Percentiles rank a stretch among this genome's conserved stretches.
Conservation (phyloP, 2,888 invertebrate genomes). For the Dinocampus coccinellae region DNA sequence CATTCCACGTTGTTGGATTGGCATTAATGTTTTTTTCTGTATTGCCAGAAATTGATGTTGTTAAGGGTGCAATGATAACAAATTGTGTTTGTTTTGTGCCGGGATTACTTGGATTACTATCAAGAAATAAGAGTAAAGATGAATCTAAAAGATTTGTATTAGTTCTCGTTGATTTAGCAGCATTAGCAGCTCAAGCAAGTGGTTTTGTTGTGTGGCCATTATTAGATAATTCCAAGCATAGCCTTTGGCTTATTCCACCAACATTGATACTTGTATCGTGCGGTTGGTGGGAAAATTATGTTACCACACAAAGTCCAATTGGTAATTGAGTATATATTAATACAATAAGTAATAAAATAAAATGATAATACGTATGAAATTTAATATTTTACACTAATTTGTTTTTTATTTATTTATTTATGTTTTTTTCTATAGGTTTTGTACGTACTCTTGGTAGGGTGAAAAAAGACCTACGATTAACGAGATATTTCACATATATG, state of each 20-base stretch:
- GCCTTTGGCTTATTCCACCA: constrained; percentile 88
- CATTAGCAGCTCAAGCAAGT: constrained; percentile 89
- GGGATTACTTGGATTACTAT: constrained; percentile 79
- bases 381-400: background rate
- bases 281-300: constrained; percentile 99
- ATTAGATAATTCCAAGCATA: constrained; percentile 78
- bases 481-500: constrained; percentile 91
- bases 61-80: constrained; percentile 95
- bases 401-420: background rate
- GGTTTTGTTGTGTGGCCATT: constrained; percentile 95
- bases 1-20: constrained; percentile 88
- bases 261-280: constrained; percentile 88
- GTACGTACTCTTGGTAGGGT: constrained; percentile 82
- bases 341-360: background rate
- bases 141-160: constrained; percentile 84
- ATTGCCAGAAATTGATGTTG: constrained; percentile 92
- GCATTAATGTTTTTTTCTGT: constrained; percentile 89
- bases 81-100: constrained; percentile 96
- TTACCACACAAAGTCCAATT: constrained; percentile 87
- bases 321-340: constrained; percentile 68
- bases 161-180: constrained; percentile 85
- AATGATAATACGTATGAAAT: background rate
- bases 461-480: constrained; percentile 83
- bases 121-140: constrained; percentile 79
- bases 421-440: constrained; percentile 71